Percentiles rank a stretch among this genome's conserved stretches.
Evolutionary conservation across 37 sponge, comb jelly and placozoan species (phyloP).

Genomic region (Spongia lamella): DNA sequence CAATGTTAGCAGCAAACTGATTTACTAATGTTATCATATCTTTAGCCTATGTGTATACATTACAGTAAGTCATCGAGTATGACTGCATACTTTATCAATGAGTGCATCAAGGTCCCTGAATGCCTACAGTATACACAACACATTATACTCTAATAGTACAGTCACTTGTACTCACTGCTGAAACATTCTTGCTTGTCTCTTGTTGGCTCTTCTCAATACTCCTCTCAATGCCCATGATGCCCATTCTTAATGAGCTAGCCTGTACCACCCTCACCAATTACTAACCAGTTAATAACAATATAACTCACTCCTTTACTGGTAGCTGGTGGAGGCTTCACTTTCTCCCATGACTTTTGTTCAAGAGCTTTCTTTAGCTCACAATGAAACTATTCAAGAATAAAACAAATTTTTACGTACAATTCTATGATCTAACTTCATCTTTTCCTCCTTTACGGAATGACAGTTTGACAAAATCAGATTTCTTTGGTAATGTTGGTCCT

Average conservation of each 20-base stretch:
- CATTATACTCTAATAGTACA: neutral
- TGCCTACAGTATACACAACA: constrained; percentile 42
- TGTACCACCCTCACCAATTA: too few relatives aligned
- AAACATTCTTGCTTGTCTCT: constrained; percentile 70
- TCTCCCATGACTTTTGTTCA: constrained; percentile 63
- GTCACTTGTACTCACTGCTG: constrained; percentile 15
- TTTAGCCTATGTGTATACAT: constrained; percentile 60
- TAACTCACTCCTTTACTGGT: neutral
- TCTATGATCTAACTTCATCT: constrained; percentile 47
- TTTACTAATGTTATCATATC: constrained; percentile 90
- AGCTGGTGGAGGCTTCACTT: constrained; percentile 25
- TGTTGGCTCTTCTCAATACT: constrained; percentile 76
- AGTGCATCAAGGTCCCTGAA: constrained; percentile 95
- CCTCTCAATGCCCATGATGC: constrained; percentile 92
- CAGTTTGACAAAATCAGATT: constrained; percentile 67
- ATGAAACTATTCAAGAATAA: constrained; percentile 35
- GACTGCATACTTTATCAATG: constrained; percentile 84
- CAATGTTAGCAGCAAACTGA: constrained; percentile 82
- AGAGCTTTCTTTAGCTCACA: constrained; percentile 40
- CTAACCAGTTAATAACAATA: too few relatives aligned
- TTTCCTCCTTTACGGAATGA: constrained; percentile 94
- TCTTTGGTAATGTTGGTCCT: constrained; percentile 66
- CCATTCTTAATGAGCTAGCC: constrained; percentile 35
- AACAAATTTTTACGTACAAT: neutral
- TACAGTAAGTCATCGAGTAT: too few relatives aligned